Evolutionary conservation across 2,888 invertebrate species (phyloP).

Genomic region (Lasioglossum oenotherae): DNA sequence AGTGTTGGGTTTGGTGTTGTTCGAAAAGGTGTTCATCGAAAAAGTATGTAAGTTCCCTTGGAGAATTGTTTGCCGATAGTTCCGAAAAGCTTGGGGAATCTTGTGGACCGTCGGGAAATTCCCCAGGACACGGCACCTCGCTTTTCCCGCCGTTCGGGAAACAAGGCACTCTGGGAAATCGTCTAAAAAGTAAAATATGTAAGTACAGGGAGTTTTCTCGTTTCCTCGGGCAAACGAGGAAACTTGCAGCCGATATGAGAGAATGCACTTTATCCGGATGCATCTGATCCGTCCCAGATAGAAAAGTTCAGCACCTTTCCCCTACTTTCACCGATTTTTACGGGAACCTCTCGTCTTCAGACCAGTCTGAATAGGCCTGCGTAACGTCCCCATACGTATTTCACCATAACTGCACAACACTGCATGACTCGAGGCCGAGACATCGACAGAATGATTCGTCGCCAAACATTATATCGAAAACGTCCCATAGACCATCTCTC

Average conservation of each 20-base stretch:
- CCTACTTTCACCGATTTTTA: constrained; percentile 6
- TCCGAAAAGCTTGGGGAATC: background rate
- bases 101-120: background rate
- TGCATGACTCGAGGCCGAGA: background rate
- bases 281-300: constrained; percentile 32
- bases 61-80: background rate
- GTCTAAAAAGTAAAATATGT: background rate
- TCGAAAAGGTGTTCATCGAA: background rate
- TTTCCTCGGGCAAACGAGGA: background rate
- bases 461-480: background rate
- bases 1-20: background rate
- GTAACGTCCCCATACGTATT: background rate
- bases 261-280: background rate
- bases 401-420: too few species aligned
- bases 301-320: constrained; percentile 5
- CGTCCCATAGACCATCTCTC: background rate
- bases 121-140: background rate
- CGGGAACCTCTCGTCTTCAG: background rate
- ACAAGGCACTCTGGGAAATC: background rate
- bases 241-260: background rate
- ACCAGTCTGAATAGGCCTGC: background rate
- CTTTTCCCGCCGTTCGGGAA: background rate
- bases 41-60: background rate
- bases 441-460: background rate
- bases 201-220: background rate